Percentiles rank a stretch among this genome's conserved stretches.
These are phyloP conservation scores for Galerucella calmariensis DNA, from an alignment of 2,888 invertebrate genomes.

Conservation along the genomic window DNA sequence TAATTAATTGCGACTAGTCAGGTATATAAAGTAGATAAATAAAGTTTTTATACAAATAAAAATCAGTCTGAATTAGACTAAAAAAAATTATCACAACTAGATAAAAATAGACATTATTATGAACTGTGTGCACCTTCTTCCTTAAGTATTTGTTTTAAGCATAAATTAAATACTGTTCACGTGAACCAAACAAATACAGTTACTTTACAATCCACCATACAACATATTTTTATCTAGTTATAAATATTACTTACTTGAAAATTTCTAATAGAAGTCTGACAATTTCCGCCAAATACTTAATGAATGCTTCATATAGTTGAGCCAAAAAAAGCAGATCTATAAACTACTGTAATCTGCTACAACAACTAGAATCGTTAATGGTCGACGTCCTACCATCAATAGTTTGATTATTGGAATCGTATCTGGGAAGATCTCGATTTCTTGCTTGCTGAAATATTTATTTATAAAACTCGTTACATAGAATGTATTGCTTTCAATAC, in stretches of 20 bases:
- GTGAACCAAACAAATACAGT: too few relatives aligned
- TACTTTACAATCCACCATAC: too few relatives aligned
- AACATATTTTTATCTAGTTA: not conserved
- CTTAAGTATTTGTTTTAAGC: too few relatives aligned
- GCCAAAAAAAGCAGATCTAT: constrained; percentile 11
- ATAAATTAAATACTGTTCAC: too few relatives aligned
- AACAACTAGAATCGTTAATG: constrained; percentile 75
- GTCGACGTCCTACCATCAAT: constrained; percentile 79
- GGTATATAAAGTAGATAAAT: constrained; percentile 15
- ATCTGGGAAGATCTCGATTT: constrained; percentile 83
- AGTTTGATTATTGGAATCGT: constrained; percentile 77
- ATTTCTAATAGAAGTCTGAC: not conserved
- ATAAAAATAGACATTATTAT: not conserved
- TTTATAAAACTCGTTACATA: not conserved
- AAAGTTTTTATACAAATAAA: not conserved
- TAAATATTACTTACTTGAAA: not conserved
- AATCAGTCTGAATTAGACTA: constrained; percentile 14
- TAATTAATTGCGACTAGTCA: constrained; percentile 13
- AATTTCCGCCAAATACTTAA: constrained; percentile 13
- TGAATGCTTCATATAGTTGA: constrained; percentile 17
- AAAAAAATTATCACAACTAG: not conserved
- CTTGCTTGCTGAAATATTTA: constrained; percentile 76
- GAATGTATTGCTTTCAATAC: constrained; percentile 59
- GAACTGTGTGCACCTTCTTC: too few relatives aligned
- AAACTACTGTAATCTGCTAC: constrained; percentile 62